Base-by-base conservation (phyloP, 2,113 vertebrate species). In the Macquaria ambigua region DNA sequence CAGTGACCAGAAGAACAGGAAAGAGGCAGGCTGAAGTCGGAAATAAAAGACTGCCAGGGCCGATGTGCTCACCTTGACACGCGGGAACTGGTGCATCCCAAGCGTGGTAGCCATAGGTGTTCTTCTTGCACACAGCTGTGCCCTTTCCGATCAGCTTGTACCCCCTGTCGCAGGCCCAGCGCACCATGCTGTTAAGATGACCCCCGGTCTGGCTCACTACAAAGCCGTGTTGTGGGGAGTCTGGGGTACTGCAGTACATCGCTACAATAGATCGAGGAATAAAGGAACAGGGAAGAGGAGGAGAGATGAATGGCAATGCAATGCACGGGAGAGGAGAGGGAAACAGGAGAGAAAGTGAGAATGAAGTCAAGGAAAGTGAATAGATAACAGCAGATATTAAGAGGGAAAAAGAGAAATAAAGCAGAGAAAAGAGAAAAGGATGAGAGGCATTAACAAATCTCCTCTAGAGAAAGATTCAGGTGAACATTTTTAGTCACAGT, bases 131-230 rank as follows among this genome's bases (percentile, higher is more conserved):
- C 5, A 97, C 95, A 23, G 98, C 98, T 25, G 95, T 96, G 56
- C 95, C 96, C 86, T 98, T 98, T 21, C 98, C 98, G 6, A 99
- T 91, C 9, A 99, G 97, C 64, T 97, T 96, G 93, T 98, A 99
- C 34, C 98, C 98, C 43, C 97, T 95, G 59, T 99, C 98, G 15
- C 98, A 99, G n/a, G 97, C 97, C 98, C 98, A 99, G 64, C 98
- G 98, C 21, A 99, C 98, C 84, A 98, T 75, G 48, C 98, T 99
- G 93, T 99, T 98, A 12, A 97, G 96, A 23, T 99, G 97, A 31
- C 98, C 98, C 0, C 98, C 98, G 0, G 98, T 99, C 94, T 99
- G 98, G 72, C 98, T 99, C 77, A 98, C 96, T 21, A 99, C 98
- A 87, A 98, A 98, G 59, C 98, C 98, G 0, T 99, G 98, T 43